Conservation (phyloP, 2,888 invertebrate species). For the Sinotaia quadrata region DNA sequence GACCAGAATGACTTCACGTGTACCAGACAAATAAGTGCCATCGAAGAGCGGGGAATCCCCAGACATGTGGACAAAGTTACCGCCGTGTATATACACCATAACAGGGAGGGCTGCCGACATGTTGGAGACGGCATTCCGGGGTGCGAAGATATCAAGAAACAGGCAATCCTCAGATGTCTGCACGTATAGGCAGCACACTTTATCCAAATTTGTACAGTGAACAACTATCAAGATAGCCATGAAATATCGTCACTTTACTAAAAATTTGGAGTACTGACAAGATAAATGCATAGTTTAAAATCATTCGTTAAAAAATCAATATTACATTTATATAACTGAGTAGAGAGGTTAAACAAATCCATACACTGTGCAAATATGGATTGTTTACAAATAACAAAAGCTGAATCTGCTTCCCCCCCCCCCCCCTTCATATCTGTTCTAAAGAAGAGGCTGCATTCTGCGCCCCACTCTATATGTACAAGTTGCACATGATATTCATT, state of each 20-base stretch:
- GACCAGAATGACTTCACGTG: constrained; percentile 49
- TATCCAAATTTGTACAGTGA: no score
- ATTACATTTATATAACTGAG: background rate
- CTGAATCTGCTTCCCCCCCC: no score
- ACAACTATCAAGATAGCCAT: no score
- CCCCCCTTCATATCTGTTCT: no score
- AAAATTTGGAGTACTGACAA: no score
- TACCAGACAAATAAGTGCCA: constrained; percentile 44
- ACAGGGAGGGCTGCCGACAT: constrained; percentile 63
- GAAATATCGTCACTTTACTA: no score
- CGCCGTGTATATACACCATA: constrained; percentile 74
- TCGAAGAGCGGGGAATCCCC: constrained; percentile 47
- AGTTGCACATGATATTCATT: no score
- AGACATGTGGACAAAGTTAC: constrained; percentile 71
- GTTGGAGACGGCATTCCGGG: constrained; percentile 59
- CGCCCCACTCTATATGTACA: no score
- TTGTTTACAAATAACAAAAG: no score
- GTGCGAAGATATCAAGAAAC: constrained; percentile 82
- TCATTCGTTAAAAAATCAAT: background rate
- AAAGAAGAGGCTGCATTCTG: no score
- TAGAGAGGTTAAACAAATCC: no score
- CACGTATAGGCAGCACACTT: background rate
- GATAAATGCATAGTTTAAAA: background rate
- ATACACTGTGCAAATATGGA: no score
- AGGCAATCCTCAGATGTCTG: constrained; percentile 81